These are phyloP conservation scores for Hypsopygia costalis DNA, from an alignment of 2,888 invertebrate genomes.

Conservation along the genomic window DNA sequence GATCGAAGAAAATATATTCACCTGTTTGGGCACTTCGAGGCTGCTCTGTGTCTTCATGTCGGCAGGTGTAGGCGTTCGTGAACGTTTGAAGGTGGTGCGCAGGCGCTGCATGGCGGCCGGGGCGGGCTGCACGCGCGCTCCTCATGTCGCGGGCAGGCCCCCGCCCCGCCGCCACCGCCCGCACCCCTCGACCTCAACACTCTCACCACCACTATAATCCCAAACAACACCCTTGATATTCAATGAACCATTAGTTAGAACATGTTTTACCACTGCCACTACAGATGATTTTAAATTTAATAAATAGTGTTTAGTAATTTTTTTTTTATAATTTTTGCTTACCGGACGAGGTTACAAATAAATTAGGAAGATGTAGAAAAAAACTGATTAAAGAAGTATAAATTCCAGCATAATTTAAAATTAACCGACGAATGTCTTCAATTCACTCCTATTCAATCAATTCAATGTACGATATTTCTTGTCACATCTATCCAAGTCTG, in stretches of 20 bases:
- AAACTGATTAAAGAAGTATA: too few species aligned
- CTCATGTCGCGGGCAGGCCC: slow-evolving; percentile 57
- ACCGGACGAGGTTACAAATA: too few species aligned
- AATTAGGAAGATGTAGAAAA: too few species aligned
- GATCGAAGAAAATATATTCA: slow-evolving; percentile 22
- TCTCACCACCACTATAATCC: slow-evolving; percentile 32
- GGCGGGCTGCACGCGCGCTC: slow-evolving; percentile 66
- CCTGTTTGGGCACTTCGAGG: slow-evolving; percentile 93
- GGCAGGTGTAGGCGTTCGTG: slow-evolving; percentile 92
- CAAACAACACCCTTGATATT: slow-evolving; percentile 5
- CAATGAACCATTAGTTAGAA: background rate
- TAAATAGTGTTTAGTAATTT: too few species aligned
- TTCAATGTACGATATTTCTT: too few species aligned
- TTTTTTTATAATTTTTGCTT: too few species aligned
- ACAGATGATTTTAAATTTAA: background rate
- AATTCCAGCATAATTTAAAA: too few species aligned
- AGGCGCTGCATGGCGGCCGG: slow-evolving; percentile 86
- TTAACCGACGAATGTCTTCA: too few species aligned
- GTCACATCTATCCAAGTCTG: too few species aligned
- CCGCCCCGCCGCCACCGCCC: slow-evolving; percentile 65
- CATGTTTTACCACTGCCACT: slow-evolving; percentile 12
- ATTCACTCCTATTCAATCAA: too few species aligned
- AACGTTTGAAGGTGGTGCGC: slow-evolving; percentile 93
- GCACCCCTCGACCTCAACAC: slow-evolving; percentile 38
- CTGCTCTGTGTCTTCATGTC: slow-evolving; percentile 96